Percentiles rank a stretch among this genome's conserved stretches.
These are phyloP conservation scores for Mesorhabditis spiculigera DNA, from an alignment of 2,888 invertebrate species.

Conservation along the genomic window DNA sequence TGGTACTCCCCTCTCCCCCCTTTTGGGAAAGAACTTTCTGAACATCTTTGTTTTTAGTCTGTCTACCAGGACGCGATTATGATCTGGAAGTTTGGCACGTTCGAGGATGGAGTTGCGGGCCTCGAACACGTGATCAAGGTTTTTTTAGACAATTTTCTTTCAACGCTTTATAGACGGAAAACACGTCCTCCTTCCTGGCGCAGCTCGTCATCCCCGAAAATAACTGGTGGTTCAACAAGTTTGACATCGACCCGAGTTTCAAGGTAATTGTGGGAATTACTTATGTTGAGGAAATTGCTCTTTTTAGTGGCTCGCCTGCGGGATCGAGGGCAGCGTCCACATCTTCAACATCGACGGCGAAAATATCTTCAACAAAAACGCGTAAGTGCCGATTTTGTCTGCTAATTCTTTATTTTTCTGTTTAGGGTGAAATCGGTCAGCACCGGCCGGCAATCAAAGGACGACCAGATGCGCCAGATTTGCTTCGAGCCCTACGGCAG, in stretches of 20 bases:
- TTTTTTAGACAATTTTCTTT: neutral
- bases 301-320: neutral
- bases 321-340: neutral
- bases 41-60: neutral
- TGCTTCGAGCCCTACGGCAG: slow-evolving; percentile 3
- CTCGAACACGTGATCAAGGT: neutral
- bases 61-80: neutral
- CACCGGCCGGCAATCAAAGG: neutral
- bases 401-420: neutral
- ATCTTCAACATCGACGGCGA: neutral
- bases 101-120: slow-evolving; percentile 2
- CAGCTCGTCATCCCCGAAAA: neutral
- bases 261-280: neutral
- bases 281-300: neutral
- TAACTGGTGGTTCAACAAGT: neutral
- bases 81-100: neutral
- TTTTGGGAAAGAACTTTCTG: too few relatives aligned
- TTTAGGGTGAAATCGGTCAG: neutral
- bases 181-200: neutral
- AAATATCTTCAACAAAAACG: neutral
- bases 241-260: neutral
- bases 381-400: neutral
- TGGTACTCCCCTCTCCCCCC: too few relatives aligned
- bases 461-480: neutral
- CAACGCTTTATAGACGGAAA: neutral